Evolutionary conservation across 2,113 vertebrate species (phyloP).

Genomic region (Zingel zingel): DNA sequence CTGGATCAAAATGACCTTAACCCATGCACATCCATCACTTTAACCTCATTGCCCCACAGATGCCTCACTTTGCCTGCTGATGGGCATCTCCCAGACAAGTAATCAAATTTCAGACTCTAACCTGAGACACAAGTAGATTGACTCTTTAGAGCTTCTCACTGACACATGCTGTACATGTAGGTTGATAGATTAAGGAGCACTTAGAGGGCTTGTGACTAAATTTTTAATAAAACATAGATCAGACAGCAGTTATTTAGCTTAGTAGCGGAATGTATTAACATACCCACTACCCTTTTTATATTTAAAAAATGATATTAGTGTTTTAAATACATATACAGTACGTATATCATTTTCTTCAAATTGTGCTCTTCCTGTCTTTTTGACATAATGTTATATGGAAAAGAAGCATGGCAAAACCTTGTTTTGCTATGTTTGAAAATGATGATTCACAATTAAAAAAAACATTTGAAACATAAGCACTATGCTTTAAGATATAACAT

Average conservation of each 20-base stretch:
- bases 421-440: too few species aligned
- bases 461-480: too few species aligned
- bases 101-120: constrained; percentile 63
- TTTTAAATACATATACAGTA: too few species aligned
- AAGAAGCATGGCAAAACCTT: too few species aligned
- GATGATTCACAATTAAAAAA: too few species aligned
- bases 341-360: too few species aligned
- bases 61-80: constrained; percentile 50
- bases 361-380: too few species aligned
- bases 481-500: neutral
- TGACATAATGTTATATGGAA: too few species aligned
- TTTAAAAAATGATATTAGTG: too few species aligned
- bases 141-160: constrained; percentile 22
- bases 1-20: constrained; percentile 19
- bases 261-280: neutral
- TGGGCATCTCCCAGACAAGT: constrained; percentile 43
- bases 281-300: neutral
- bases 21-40: constrained; percentile 24
- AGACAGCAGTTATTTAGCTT: neutral
- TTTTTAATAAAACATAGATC: neutral
- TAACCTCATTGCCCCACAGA: constrained; percentile 50
- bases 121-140: constrained; percentile 59
- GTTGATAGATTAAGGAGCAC: constrained; percentile 5
- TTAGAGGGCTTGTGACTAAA: neutral
- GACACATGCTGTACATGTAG: constrained; percentile 8